Base-by-base conservation (phyloP, 2,888 invertebrate genomes). In the Pristionchus maxplancki region DNA sequence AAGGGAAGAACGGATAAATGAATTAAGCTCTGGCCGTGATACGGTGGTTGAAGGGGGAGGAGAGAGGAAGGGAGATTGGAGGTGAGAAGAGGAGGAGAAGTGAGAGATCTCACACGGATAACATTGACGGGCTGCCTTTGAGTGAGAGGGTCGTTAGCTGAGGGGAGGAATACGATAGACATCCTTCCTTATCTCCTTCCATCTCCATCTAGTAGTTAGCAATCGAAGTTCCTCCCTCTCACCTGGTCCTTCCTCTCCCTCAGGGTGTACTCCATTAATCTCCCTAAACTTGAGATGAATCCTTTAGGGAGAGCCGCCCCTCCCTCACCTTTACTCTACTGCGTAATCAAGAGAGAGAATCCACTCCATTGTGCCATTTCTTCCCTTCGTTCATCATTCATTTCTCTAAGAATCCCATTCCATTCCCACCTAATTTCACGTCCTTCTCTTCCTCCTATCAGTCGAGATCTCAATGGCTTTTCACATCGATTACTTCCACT, bases 61-160 rank as follows among this genome's bases (percentile, higher is more conserved):
- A 48, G 28, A 40, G 50, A 31, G 48, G 74, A 74, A 48, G 81
- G 50, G 81, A 48, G 28, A 28, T 20, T 40, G 31, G 81, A 81
- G 81, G 81, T 58, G 58, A 9, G 24, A 58, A n/a, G 81, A n/a
- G 81, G 81, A 31, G 31, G 82, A 34, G 82, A 83, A 53, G 82
- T 50, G 82, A 83, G 53, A 83, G 82, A 83, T 53, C 53, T 83
- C 53, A 53, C 53, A 83, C 50, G 15, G 50, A 83, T 83, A 83
- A 53, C 82, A 78, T 11, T 64, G 40, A 28, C 44, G 78, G 58
- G 78, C 40, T 44, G 9, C 15, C 78, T 78, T 78, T 78, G 78
- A 78, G 48, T 48, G 40, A 67, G 71, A 71, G 24, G 28, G n/a
- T 78, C 78, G 15, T 78, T 78, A 78, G 44, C 6, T 17, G 74